A percentile compares a stretch with the other conserved stretches of the same genome.
Evolutionary conservation across 30 jellyfish, hydroid and myxozoan species (phyloP).

Genomic region (Aurelia aurita): DNA sequence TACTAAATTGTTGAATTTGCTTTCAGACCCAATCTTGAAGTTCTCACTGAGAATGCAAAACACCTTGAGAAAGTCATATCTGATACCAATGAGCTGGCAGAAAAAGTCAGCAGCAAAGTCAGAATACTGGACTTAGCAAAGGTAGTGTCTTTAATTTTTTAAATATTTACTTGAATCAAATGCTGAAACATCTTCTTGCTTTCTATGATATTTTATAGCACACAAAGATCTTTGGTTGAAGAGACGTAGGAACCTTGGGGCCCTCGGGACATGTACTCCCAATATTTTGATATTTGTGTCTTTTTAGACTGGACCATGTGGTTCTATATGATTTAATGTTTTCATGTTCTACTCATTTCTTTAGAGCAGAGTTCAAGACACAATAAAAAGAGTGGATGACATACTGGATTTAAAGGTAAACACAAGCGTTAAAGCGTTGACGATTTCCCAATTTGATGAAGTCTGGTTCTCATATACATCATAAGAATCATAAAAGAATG

Average conservation of each 20-base stretch:
- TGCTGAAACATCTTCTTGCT: no score
- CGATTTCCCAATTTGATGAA: no score
- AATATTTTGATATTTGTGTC: no score
- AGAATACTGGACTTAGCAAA: slow-evolving; percentile 89
- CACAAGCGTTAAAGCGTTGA: not conserved
- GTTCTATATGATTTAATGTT: no score
- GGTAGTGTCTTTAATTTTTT: slow-evolving; percentile 33
- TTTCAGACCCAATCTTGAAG: slow-evolving; percentile 79
- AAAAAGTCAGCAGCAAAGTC: slow-evolving; percentile 96
- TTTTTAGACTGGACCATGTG: no score
- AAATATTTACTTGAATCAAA: no score
- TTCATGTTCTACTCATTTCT: not conserved
- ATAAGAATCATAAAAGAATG: no score
- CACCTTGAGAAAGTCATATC: slow-evolving; percentile 73
- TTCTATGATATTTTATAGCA: no score
- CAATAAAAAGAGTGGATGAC: slow-evolving; percentile 98
- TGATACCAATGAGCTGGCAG: slow-evolving; percentile 92
- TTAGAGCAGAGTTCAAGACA: slow-evolving; percentile 97
- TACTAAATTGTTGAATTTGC: not conserved
- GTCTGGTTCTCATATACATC: no score
- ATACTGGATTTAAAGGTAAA: slow-evolving; percentile 95
- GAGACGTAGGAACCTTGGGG: no score
- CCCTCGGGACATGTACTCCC: no score
- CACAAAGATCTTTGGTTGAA: no score
- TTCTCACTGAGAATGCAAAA: slow-evolving; percentile 76